Percentiles rank a stretch among this genome's conserved stretches.
Conservation (phyloP, 2,888 invertebrate genomes). For the Resseliella maxima region DNA sequence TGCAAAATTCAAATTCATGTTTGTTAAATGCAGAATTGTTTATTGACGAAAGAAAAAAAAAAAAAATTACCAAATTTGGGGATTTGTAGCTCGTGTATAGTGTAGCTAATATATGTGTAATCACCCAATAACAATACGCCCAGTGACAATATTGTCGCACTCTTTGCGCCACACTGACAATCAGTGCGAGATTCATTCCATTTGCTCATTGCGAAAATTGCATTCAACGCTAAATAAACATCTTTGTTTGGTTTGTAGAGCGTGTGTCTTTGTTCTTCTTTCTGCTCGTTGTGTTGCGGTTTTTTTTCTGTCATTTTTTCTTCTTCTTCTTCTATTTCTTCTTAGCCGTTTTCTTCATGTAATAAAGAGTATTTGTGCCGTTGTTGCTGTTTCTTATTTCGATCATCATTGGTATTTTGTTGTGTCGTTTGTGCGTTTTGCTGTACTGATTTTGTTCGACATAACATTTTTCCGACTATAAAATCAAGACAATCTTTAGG, state of each 20-base stretch:
- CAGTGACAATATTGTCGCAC: slow-evolving; percentile 17
- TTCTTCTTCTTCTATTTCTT: too few relatives aligned
- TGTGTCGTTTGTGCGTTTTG: neutral
- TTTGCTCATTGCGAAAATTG: neutral
- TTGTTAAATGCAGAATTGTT: neutral
- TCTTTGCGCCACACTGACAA: neutral
- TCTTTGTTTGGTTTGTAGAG: slow-evolving; percentile 28
- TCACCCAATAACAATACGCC: slow-evolving; percentile 22
- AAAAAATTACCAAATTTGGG: neutral
- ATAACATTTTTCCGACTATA: neutral
- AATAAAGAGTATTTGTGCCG: neutral
- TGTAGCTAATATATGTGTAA: slow-evolving; percentile 5
- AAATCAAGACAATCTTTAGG: neutral
- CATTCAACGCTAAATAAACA: slow-evolving; percentile 23
- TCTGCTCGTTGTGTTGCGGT: too few relatives aligned
- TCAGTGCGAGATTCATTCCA: neutral
- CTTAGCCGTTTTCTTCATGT: neutral
- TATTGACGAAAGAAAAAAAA: neutral
- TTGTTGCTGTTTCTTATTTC: neutral
- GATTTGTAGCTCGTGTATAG: slow-evolving; percentile 5
- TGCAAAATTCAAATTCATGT: too few relatives aligned
- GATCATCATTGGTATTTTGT: slow-evolving; percentile 2
- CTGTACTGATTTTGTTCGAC: neutral
- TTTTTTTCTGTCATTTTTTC: neutral
- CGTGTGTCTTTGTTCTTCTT: neutral